Evolutionary conservation across 2,888 invertebrate genomes (phyloP).

Genomic region (Ditula angustiorana): DNA sequence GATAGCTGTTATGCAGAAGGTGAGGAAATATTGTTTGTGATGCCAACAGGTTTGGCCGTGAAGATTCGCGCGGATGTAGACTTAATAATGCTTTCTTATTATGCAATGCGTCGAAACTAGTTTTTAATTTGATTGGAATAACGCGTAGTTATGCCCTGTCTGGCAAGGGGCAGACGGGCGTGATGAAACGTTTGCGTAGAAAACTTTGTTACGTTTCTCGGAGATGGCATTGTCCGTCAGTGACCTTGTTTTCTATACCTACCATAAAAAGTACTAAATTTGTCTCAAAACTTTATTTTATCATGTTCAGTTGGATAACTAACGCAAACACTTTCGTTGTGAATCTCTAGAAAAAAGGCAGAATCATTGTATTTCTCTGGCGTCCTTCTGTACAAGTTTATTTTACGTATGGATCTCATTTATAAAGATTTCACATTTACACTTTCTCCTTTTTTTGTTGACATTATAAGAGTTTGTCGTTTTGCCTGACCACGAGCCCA

Average conservation of each 20-base stretch:
- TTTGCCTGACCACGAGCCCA: background rate
- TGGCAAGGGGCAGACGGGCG: constrained; percentile 3
- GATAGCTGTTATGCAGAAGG: constrained; percentile 14
- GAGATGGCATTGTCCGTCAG: background rate
- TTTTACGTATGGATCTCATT: constrained; percentile 54
- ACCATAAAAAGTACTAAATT: too few relatives aligned
- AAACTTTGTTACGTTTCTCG: constrained; percentile 9
- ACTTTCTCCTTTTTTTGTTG: constrained; percentile 61
- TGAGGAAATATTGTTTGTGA: constrained; percentile 34
- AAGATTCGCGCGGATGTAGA: constrained; percentile 46
- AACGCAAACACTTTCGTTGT: background rate
- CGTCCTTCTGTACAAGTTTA: constrained; percentile 47
- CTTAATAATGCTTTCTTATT: constrained; percentile 54
- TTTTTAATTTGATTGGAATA: constrained; percentile 54
- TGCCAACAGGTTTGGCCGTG: constrained; percentile 42
- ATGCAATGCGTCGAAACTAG: constrained; percentile 53
- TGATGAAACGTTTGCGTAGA: background rate
- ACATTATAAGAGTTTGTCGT: background rate
- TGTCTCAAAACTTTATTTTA: background rate
- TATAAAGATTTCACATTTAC: constrained; percentile 69
- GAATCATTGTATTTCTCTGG: constrained; percentile 45
- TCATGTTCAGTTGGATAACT: background rate
- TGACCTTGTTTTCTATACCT: background rate
- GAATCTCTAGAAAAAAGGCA: constrained; percentile 37
- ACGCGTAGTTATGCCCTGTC: constrained; percentile 46